Evolutionary conservation across 2,888 invertebrate genomes (phyloP).

Genomic region (Hemaris fuciformis): DNA sequence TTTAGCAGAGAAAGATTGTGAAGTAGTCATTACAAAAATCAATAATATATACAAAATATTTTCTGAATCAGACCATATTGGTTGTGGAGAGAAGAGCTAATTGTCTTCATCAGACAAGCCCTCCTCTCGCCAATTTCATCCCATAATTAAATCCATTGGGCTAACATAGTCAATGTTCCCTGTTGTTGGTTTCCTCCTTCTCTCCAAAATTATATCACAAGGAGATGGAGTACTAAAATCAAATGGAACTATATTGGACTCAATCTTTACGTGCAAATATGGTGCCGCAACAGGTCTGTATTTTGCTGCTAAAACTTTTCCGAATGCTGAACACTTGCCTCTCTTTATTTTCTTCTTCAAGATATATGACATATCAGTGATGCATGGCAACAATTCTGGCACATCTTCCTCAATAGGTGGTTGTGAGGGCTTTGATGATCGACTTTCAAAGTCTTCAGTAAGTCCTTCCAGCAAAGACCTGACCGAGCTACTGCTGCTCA

Average conservation of each 20-base stretch:
- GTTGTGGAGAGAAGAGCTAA: too few relatives aligned
- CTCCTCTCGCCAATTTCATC: too few relatives aligned
- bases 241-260: conserved; percentile 46
- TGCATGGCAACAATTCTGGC: conserved; percentile 45
- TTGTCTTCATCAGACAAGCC: too few relatives aligned
- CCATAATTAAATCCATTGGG: conserved; percentile 2
- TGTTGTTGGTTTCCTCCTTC: conserved; percentile 12
- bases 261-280: conserved; percentile 45
- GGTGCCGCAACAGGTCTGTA: conserved; percentile 54
- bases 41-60: too few relatives aligned
- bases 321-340: conserved; percentile 60
- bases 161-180: background rate
- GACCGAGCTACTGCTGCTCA: conserved; percentile 52
- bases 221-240: conserved; percentile 64
- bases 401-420: conserved; percentile 8
- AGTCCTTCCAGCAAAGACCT: conserved; percentile 50
- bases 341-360: conserved; percentile 43
- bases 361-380: conserved; percentile 60
- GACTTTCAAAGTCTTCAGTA: conserved; percentile 20
- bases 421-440: conserved; percentile 6
- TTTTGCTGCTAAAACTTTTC: conserved; percentile 56
- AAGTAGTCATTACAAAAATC: too few relatives aligned
- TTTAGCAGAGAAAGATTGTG: too few relatives aligned
- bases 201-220: conserved; percentile 59
- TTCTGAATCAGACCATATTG: too few relatives aligned